phyloP scores from a whole-genome alignment of 1,140 invertebrate species.

The Hycleus phaleratus region DNA sequence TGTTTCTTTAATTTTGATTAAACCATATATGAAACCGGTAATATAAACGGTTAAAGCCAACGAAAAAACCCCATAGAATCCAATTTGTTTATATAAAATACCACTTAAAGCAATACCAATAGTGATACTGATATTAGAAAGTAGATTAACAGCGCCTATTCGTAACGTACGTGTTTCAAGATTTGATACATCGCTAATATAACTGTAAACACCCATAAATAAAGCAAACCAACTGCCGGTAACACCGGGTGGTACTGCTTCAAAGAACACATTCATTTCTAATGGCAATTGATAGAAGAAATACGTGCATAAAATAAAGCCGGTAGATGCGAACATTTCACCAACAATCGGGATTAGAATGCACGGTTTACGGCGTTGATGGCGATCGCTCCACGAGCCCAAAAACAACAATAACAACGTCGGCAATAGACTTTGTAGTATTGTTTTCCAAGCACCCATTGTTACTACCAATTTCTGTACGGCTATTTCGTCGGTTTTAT shows the following conservation, averaged over 20 bases:
- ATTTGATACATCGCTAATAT: slow-evolving; percentile 50
- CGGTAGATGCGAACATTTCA: slow-evolving; percentile 37
- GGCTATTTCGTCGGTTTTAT: slow-evolving; percentile 44
- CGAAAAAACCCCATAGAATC: slow-evolving; percentile 51
- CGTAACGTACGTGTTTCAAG: slow-evolving; percentile 52
- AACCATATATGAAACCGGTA: slow-evolving; percentile 28
- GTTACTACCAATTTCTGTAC: slow-evolving; percentile 50
- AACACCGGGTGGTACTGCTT: slow-evolving; percentile 49
- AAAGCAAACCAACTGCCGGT: slow-evolving; percentile 52
- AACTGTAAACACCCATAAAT: slow-evolving; percentile 56
- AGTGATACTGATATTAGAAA: slow-evolving; percentile 42
- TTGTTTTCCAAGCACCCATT: slow-evolving; percentile 50
- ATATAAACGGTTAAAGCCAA: slow-evolving; percentile 37
- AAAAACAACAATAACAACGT: slow-evolving; percentile 50
- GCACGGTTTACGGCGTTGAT: slow-evolving; percentile 51
- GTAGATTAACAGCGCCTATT: slow-evolving; percentile 46
- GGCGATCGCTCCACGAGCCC: slow-evolving; percentile 54
- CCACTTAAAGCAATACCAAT: slow-evolving; percentile 49
- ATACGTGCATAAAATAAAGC: slow-evolving; percentile 31
- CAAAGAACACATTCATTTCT: slow-evolving; percentile 46
- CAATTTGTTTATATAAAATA: slow-evolving; percentile 45
- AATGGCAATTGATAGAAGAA: slow-evolving; percentile 45
- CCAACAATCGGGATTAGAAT: slow-evolving; percentile 49
- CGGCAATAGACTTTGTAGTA: slow-evolving; percentile 50
- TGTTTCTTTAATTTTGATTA: slow-evolving; percentile 28